These are phyloP conservation scores for Dendroctonus valens DNA, from an alignment of 1,140 invertebrate species.

Conservation along the genomic window DNA sequence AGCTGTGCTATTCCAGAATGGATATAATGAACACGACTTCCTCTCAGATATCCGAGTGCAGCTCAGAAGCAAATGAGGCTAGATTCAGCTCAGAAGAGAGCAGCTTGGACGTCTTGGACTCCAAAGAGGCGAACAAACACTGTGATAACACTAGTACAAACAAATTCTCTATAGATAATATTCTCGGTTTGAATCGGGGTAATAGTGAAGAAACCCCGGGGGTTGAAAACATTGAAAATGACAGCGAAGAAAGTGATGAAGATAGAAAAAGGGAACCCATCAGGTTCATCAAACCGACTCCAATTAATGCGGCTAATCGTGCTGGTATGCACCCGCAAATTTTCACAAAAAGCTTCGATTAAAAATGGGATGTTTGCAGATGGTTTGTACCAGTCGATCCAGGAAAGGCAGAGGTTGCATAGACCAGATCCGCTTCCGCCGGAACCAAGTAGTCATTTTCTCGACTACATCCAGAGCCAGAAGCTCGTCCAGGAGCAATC, in stretches of 20 bases:
- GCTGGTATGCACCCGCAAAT: conserved; percentile 8
- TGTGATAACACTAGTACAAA: conserved; percentile 36
- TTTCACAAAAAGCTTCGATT: background rate
- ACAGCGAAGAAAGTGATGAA: conserved; percentile 1
- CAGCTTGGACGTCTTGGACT: conserved; percentile 29
- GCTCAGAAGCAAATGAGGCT: conserved; percentile 17
- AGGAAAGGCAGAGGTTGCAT: conserved; percentile 37
- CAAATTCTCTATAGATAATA: conserved; percentile 49
- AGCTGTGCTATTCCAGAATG: conserved; percentile 1
- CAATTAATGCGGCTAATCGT: conserved; percentile 32
- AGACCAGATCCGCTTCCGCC: conserved; percentile 36
- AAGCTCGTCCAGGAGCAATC: conserved; percentile 10
- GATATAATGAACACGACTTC: conserved; percentile 16
- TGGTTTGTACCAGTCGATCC: conserved; percentile 39
- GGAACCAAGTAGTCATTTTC: conserved; percentile 23
- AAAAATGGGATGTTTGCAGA: conserved; percentile 3
- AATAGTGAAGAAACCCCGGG: conserved; percentile 13
- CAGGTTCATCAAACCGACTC: conserved; percentile 41
- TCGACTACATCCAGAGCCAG: conserved; percentile 31
- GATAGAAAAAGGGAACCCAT: conserved; percentile 4
- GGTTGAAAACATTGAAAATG: conserved; percentile 2
- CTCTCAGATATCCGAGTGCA: conserved; percentile 13
- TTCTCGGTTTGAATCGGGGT: conserved; percentile 39
- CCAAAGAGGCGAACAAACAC: conserved; percentile 14
- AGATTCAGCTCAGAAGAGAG: conserved; percentile 28